Evolutionary conservation across 1,140 invertebrate genomes (phyloP).

Genomic region (Eufriesea mexicana): DNA sequence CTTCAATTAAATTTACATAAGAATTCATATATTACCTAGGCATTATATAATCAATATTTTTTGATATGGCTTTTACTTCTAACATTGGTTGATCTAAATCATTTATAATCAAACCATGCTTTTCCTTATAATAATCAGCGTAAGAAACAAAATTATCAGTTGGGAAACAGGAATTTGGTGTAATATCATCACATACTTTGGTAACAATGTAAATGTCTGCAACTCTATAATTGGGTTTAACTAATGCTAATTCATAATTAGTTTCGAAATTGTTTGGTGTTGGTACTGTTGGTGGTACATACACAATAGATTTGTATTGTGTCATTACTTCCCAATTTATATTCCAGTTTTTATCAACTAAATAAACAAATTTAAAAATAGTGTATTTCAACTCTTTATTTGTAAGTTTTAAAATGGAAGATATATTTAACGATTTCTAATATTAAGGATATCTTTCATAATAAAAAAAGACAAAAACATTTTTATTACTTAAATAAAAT

Average conservation of each 20-base stretch:
- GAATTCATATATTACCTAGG: slow-evolving; percentile 83
- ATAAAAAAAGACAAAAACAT: not conserved
- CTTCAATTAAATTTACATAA: not conserved
- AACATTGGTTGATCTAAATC: slow-evolving; percentile 91
- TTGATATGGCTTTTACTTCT: slow-evolving; percentile 93
- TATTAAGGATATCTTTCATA: not conserved
- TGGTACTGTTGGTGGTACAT: slow-evolving; percentile 64
- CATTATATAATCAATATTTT: slow-evolving; percentile 88
- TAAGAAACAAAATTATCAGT: slow-evolving; percentile 89
- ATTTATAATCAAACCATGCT: slow-evolving; percentile 89
- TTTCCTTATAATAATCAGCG: slow-evolving; percentile 90
- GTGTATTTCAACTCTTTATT: not conserved
- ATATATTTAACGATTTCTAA: not conserved
- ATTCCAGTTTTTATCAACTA: slow-evolving; percentile 69
- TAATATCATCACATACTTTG: slow-evolving; percentile 90
- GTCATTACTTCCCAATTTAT: slow-evolving; percentile 87
- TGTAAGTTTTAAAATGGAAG: not conserved
- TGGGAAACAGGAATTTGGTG: slow-evolving; percentile 91
- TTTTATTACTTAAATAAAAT: not conserved
- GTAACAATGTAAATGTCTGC: slow-evolving; percentile 89
- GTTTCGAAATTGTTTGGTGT: slow-evolving; percentile 49
- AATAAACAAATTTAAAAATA: slow-evolving; percentile 27
- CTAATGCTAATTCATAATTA: slow-evolving; percentile 73
- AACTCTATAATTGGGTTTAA: slow-evolving; percentile 74
- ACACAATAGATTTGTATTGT: slow-evolving; percentile 73